A percentile compares a stretch with the other conserved stretches of the same genome.
phyloP scores from a whole-genome alignment of 1,140 invertebrate genomes.

The Doryteuthis pealeii region DNA sequence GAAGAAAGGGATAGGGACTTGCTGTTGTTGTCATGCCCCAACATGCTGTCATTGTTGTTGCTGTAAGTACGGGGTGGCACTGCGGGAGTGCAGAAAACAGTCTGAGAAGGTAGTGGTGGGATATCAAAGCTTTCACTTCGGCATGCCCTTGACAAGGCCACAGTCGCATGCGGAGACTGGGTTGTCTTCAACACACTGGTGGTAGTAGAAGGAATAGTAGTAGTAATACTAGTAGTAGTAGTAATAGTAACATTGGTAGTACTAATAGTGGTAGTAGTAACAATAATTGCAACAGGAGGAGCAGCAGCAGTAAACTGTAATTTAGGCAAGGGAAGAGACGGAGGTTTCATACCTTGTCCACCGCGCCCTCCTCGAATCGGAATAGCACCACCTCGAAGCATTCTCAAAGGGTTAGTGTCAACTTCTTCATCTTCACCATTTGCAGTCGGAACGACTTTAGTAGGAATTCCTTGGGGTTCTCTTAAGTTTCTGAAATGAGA shows the following conservation, averaged over 20 bases:
- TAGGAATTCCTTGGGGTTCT: conserved; percentile 52
- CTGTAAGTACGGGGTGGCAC: conserved; percentile 42
- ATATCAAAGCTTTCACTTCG: not conserved
- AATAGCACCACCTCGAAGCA: conserved; percentile 65
- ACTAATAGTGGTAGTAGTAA: not conserved
- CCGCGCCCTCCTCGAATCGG: conserved; percentile 46
- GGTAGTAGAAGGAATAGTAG: not conserved
- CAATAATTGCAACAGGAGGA: not conserved
- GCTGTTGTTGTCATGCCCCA: conserved; percentile 15
- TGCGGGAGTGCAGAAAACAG: conserved; percentile 21
- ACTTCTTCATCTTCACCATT: conserved; percentile 50
- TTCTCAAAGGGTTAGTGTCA: conserved; percentile 72
- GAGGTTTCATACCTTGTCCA: conserved; percentile 46
- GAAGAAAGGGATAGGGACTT: no score
- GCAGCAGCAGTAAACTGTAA: conserved; percentile 32
- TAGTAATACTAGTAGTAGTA: conserved; percentile 16
- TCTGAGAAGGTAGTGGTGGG: not conserved
- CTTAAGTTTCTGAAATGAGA: conserved; percentile 38
- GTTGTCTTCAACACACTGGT: not conserved
- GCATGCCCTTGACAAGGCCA: not conserved
- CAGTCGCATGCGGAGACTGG: not conserved
- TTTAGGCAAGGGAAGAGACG: conserved; percentile 42
- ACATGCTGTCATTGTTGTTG: conserved; percentile 33
- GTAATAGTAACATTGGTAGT: not conserved
- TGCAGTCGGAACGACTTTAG: conserved; percentile 18